These are phyloP conservation scores for Porites australiensis DNA, from an alignment of 64 coral and sea anemone genomes.

Conservation along the genomic window DNA sequence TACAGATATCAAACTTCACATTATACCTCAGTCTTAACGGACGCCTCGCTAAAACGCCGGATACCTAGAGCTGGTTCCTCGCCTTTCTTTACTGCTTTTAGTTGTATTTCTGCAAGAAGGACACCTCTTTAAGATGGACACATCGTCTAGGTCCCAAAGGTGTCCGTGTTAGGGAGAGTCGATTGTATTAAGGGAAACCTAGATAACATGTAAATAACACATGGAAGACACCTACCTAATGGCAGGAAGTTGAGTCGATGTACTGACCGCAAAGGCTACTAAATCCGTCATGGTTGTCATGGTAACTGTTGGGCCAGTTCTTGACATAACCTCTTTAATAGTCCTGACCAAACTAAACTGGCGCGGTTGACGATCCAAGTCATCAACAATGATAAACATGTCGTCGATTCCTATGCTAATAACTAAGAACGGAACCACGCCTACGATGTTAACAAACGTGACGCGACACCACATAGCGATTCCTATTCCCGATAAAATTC, in stretches of 20 bases:
- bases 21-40: too few relatives aligned
- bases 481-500: conserved; percentile 76
- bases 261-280: conserved; percentile 79
- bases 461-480: conserved; percentile 45
- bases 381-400: conserved; percentile 87
- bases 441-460: conserved; percentile 74
- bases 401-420: conserved; percentile 81
- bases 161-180: too few relatives aligned
- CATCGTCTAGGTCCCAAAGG: too few relatives aligned
- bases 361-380: conserved; percentile 68
- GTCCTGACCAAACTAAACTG: conserved; percentile 34
- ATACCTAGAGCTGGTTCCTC: too few relatives aligned
- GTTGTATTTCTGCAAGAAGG: too few relatives aligned
- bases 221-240: conserved; percentile 9
- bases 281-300: conserved; percentile 86
- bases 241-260: conserved; percentile 67
- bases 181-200: too few relatives aligned
- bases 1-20: too few relatives aligned
- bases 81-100: too few relatives aligned
- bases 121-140: too few relatives aligned
- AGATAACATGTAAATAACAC: neutral
- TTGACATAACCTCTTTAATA: conserved; percentile 73
- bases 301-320: conserved; percentile 74
- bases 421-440: conserved; percentile 64
- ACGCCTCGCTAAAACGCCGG: too few relatives aligned